These are phyloP conservation scores for Araneus ventricosus DNA, from an alignment of 1,140 invertebrate genomes.

Conservation along the genomic window DNA sequence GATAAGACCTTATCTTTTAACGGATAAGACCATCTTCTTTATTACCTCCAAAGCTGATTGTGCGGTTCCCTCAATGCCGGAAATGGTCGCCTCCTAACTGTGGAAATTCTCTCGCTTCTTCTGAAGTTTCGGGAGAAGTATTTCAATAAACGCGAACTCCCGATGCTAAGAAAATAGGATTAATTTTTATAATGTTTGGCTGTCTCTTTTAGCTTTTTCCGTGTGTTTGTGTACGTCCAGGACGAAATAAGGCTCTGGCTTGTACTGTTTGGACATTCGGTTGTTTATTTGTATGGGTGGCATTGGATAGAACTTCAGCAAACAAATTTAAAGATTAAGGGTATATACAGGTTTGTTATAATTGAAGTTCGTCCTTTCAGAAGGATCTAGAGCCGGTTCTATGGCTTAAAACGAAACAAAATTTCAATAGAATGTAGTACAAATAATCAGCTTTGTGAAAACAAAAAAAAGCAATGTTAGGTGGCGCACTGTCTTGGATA, in stretches of 20 bases:
- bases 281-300: too few relatives aligned
- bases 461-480: too few relatives aligned
- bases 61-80: background rate
- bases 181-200: background rate
- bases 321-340: too few relatives aligned
- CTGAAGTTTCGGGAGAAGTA: background rate
- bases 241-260: background rate
- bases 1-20: slow-evolving; percentile 11
- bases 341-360: too few relatives aligned
- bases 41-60: background rate
- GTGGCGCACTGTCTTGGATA: too few relatives aligned
- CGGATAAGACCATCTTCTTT: background rate
- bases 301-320: too few relatives aligned
- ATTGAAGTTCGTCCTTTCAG: too few relatives aligned
- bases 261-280: too few relatives aligned
- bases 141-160: background rate
- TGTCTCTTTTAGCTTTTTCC: background rate
- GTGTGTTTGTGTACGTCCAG: background rate
- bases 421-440: too few relatives aligned
- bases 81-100: background rate
- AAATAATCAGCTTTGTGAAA: too few relatives aligned
- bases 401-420: too few relatives aligned
- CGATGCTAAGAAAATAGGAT: background rate
- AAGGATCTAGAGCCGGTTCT: too few relatives aligned
- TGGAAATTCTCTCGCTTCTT: background rate